Percentiles rank a stretch among this genome's conserved stretches.
phyloP scores from a whole-genome alignment of 1,140 invertebrate species.

The Latrodectus geometricus region DNA sequence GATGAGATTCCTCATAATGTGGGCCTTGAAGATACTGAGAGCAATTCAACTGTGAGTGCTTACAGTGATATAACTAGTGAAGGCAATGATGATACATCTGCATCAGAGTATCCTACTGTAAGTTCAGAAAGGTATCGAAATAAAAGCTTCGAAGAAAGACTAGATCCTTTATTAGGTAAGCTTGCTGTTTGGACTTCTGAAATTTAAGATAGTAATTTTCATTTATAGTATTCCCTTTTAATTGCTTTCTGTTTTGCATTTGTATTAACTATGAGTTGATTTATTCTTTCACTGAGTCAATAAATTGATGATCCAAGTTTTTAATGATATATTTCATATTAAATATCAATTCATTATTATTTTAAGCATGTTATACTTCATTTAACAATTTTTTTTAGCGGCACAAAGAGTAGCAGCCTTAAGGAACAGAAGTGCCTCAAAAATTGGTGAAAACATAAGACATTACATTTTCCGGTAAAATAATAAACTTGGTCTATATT shows the following conservation, averaged over 20 bases:
- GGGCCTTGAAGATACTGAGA: slow-evolving; percentile 62
- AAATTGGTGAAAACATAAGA: slow-evolving; percentile 66
- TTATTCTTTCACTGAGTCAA: background rate
- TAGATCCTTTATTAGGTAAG: slow-evolving; percentile 80
- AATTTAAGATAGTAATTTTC: background rate
- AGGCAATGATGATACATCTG: slow-evolving; percentile 60
- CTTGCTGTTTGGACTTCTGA: background rate
- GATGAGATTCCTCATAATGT: slow-evolving; percentile 10
- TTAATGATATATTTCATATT: no score
- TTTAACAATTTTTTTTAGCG: slow-evolving; percentile 70
- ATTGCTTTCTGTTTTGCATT: background rate
- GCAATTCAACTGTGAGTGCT: slow-evolving; percentile 55
- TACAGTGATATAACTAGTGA: slow-evolving; percentile 52
- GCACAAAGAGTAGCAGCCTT: slow-evolving; percentile 79
- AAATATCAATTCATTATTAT: no score
- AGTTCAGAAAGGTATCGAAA: slow-evolving; percentile 67
- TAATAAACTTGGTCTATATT: background rate
- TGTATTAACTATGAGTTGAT: background rate
- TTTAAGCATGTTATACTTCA: background rate
- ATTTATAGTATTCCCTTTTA: background rate
- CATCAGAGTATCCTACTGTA: slow-evolving; percentile 56
- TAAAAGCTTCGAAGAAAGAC: slow-evolving; percentile 79
- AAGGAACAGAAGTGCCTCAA: slow-evolving; percentile 66
- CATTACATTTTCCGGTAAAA: slow-evolving; percentile 67
- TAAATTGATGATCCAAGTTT: no score